These are phyloP conservation scores for Coturnix japonica DNA, from an alignment of 2,113 vertebrate species.

Conservation along the genomic window DNA sequence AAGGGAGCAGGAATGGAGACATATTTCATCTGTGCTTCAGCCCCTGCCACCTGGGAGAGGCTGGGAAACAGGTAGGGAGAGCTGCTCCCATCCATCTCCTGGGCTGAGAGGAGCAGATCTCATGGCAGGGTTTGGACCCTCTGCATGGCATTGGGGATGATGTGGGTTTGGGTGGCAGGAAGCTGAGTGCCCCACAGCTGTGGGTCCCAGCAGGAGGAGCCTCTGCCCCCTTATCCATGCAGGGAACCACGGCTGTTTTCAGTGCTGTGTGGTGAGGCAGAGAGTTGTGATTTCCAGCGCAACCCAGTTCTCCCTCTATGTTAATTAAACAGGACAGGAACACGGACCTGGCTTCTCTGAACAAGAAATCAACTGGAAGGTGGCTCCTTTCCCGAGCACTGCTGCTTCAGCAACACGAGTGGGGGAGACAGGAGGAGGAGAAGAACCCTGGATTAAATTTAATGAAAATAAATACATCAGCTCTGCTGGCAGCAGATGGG, in stretches of 20 bases:
- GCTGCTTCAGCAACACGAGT: slow-evolving; percentile 1
- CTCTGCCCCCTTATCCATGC: not conserved
- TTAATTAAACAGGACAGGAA: slow-evolving; percentile 67
- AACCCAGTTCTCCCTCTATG: not conserved
- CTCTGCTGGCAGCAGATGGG: not conserved
- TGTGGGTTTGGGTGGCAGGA: not conserved
- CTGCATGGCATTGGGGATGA: rapidly evolving
- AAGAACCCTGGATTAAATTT: not conserved
- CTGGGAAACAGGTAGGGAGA: not conserved
- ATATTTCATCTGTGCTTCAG: slow-evolving; percentile 38
- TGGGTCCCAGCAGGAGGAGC: rapidly evolving
- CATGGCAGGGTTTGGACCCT: not conserved
- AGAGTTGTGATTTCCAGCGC: not conserved
- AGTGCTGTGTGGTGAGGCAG: rapidly evolving
- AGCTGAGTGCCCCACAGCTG: not conserved
- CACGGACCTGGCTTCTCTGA: slow-evolving; percentile 19
- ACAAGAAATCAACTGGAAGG: slow-evolving; percentile 58
- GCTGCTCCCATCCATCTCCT: not conserved
- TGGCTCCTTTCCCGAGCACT: slow-evolving; percentile 14
- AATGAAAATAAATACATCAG: slow-evolving; percentile 64
- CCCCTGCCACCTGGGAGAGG: slow-evolving; percentile 31
- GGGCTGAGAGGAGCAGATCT: not conserved
- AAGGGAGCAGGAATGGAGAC: not conserved
- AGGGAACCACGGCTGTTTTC: not conserved
- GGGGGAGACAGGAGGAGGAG: not conserved